Evolutionary conservation across 2,797 vertebrate species (phyloP).

Genomic region (Spondyliosoma cantharus): DNA sequence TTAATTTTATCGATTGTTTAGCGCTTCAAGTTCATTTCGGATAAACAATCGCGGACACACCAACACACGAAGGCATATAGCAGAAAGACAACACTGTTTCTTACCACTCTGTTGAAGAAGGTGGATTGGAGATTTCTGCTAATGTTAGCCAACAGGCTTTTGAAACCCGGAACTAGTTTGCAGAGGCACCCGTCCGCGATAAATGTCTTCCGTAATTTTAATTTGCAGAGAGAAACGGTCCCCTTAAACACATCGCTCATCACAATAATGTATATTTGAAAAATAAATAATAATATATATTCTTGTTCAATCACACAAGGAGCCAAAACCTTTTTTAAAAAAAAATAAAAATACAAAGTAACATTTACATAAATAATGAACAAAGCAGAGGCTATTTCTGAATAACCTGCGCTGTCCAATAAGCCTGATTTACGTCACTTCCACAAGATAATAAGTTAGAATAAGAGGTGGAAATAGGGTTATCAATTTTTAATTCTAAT

Average conservation of each 20-base stretch:
- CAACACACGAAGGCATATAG: fast-evolving
- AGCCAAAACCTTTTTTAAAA: not conserved
- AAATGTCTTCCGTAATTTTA: slow-evolving; percentile 57
- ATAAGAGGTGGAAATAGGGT: not conserved
- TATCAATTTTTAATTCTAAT: slow-evolving; percentile 6
- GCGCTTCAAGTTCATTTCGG: fast-evolving
- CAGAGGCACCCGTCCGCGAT: slow-evolving; percentile 38
- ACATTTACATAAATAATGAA: not conserved
- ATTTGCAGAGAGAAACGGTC: not conserved
- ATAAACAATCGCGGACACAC: fast-evolving
- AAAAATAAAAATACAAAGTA: not conserved
- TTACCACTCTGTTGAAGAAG: slow-evolving; percentile 65
- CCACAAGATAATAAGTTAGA: not conserved
- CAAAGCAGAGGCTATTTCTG: not conserved
- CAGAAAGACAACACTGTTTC: not conserved
- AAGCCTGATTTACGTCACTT: not conserved
- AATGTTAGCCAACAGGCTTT: slow-evolving; percentile 61
- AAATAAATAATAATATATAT: not conserved
- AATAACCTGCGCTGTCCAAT: not conserved
- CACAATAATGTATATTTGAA: not conserved
- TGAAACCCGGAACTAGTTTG: slow-evolving; percentile 69
- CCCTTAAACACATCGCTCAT: not conserved
- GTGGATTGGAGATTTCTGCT: slow-evolving; percentile 55
- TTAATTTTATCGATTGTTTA: not conserved
- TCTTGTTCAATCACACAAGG: not conserved